These are phyloP conservation scores for Macrobrachium rosenbergii DNA, from an alignment of 1,140 invertebrate genomes.

Conservation along the genomic window DNA sequence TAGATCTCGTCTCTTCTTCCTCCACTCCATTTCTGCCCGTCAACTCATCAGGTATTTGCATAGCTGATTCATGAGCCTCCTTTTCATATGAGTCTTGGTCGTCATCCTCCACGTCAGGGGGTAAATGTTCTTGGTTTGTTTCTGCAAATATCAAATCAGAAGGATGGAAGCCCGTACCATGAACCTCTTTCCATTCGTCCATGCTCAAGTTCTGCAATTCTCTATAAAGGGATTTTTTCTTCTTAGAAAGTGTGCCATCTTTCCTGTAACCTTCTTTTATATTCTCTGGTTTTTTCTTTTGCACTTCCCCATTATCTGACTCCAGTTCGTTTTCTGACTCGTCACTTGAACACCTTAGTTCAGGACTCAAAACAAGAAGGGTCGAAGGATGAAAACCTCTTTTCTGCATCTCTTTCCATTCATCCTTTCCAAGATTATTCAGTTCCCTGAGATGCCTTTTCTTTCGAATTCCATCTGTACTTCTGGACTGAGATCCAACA, in stretches of 20 bases:
- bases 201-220: not conserved
- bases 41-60: too few species aligned
- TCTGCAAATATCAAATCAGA: too few species aligned
- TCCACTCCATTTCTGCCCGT: too few species aligned
- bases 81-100: too few species aligned
- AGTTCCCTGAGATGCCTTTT: not conserved
- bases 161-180: conserved; percentile 8
- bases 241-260: not conserved
- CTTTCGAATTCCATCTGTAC: not conserved
- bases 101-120: too few species aligned
- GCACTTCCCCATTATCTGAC: too few species aligned
- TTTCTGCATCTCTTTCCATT: conserved; percentile 13
- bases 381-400: conserved; percentile 9
- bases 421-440: not conserved
- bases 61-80: too few species aligned
- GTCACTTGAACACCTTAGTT: not conserved
- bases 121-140: too few species aligned
- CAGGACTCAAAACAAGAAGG: not conserved
- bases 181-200: conserved; percentile 13
- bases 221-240: not conserved
- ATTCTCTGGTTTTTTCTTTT: not conserved
- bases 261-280: not conserved
- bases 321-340: not conserved
- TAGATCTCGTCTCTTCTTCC: too few species aligned
- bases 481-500: not conserved